Percentiles rank a stretch among this genome's conserved stretches.
phyloP scores from a whole-genome alignment of 2,888 invertebrate genomes.

The Colletes collaris region DNA sequence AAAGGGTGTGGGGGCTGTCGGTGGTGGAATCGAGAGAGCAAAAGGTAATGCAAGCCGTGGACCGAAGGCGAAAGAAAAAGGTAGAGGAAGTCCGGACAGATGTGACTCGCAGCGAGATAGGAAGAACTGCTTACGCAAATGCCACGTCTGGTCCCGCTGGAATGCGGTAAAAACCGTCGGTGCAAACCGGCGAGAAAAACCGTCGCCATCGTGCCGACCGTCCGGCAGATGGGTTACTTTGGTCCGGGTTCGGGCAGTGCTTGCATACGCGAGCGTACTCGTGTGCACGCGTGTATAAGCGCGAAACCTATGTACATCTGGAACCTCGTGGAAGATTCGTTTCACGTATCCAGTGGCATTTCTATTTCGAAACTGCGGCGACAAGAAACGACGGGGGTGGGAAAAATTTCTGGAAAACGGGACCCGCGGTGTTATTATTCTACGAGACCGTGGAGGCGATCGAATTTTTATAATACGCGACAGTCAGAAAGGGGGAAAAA shows the following conservation, averaged over 20 bases:
- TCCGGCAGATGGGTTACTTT: conserved; percentile 73
- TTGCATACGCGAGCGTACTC: conserved; percentile 38
- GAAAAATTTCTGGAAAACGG: conserved; percentile 17
- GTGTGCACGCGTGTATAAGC: conserved; percentile 32
- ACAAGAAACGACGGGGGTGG: conserved; percentile 3
- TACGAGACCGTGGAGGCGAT: conserved; percentile 9
- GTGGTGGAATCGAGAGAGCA: conserved; percentile 20
- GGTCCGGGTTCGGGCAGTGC: conserved; percentile 60
- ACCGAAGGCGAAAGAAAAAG: conserved; percentile 55
- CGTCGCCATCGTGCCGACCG: conserved; percentile 64
- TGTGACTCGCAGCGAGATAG: conserved; percentile 61
- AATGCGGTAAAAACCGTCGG: conserved; percentile 78
- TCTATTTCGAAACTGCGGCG: conserved; percentile 25
- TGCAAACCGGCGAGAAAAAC: conserved; percentile 72
- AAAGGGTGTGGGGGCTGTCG: too few relatives aligned
- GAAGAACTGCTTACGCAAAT: conserved; percentile 79
- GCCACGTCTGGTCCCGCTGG: conserved; percentile 71
- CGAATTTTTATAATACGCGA: conserved; percentile 34
- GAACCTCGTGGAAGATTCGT: conserved; percentile 45
- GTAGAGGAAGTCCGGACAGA: conserved; percentile 69
- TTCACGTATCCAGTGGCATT: conserved; percentile 53
- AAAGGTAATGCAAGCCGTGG: conserved; percentile 43
- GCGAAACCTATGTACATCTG: conserved; percentile 51
- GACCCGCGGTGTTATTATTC: conserved; percentile 32
- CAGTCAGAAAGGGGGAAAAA: not conserved